Base-by-base conservation (phyloP, 2,113 vertebrate genomes). In the Psophia crepitans region DNA sequence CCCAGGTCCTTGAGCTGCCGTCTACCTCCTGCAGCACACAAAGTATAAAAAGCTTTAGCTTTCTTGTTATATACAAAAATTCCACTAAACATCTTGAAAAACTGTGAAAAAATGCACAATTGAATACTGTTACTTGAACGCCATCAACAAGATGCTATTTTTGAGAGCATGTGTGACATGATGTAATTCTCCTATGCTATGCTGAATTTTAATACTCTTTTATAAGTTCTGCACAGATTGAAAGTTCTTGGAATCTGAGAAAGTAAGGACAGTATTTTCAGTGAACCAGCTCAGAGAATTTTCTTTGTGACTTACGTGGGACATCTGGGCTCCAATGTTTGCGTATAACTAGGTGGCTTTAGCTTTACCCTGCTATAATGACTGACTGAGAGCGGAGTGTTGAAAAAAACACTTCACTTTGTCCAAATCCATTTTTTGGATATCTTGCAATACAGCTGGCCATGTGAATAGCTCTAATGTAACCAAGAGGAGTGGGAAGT, bases 61-160 rank as follows among this genome's bases (percentile, higher is more conserved):
- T 88, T 89, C 73, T 73, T 91, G 78, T 84, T 70, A 57, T 27
- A n/a, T 51, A 26, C 27, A 78, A 90, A 90, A 95, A 84, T 73
- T 53, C 63, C 54, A 95, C 49, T 17, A 64, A 95, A 85, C 30
- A 77, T 43, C 74, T 95, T 53, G 46, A 92, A 95, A 89, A 93
- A 76, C 46, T 80, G 30, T 70, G 54, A 87, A 95, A 95, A 94
- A 88, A 73, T 22, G 61, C 85, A 95, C 86, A 83, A 88, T 82
- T 90, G 95, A 87, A 97, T 86, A 66, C 82, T 93, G 77, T 44
- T 77, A 54, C 78, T 96, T 95, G 89, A 97, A 93, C 18, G 11
- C n/a, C 75, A 90, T 96, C 96, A 89, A 65, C 32, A 66, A 79
- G 87, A 91, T 91, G 46, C 79, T 96, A 93, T 96, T 97, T 93